These are phyloP conservation scores for Lottia scabra DNA, from an alignment of 2,888 invertebrate genomes.

Conservation along the genomic window DNA sequence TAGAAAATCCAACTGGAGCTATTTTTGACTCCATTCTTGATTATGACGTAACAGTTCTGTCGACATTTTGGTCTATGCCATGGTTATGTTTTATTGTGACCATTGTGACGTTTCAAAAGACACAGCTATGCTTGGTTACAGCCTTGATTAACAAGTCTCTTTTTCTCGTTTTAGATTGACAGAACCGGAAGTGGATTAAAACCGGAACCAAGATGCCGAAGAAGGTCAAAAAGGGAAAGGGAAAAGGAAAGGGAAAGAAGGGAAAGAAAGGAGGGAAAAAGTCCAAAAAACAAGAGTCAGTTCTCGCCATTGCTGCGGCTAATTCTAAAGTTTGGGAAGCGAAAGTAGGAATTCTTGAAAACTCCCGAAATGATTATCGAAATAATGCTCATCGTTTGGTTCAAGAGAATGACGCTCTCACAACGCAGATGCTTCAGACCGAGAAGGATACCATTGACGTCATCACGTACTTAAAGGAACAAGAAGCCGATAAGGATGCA, in stretches of 20 bases:
- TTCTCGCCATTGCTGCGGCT: constrained; percentile 62
- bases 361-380: constrained; percentile 60
- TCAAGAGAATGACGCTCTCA: constrained; percentile 65
- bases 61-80: too few species aligned
- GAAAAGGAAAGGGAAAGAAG: constrained; percentile 47
- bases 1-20: too few species aligned
- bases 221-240: constrained; percentile 59
- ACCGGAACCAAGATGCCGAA: constrained; percentile 54
- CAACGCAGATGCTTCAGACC: constrained; percentile 63
- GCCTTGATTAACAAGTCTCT: too few species aligned
- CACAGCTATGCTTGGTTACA: too few species aligned
- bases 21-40: too few species aligned
- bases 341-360: constrained; percentile 59
- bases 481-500: constrained; percentile 66
- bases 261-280: constrained; percentile 61
- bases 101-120: too few species aligned
- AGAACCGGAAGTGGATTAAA: neutral
- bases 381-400: constrained; percentile 64
- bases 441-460: constrained; percentile 69
- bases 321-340: constrained; percentile 68
- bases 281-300: constrained; percentile 58
- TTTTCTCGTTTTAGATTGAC: too few species aligned
- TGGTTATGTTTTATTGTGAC: too few species aligned
- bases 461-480: constrained; percentile 65
- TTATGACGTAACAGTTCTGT: too few species aligned